phyloP scores from a whole-genome alignment of 2,797 vertebrate species.

The Schizothorax lantsangensis region DNA sequence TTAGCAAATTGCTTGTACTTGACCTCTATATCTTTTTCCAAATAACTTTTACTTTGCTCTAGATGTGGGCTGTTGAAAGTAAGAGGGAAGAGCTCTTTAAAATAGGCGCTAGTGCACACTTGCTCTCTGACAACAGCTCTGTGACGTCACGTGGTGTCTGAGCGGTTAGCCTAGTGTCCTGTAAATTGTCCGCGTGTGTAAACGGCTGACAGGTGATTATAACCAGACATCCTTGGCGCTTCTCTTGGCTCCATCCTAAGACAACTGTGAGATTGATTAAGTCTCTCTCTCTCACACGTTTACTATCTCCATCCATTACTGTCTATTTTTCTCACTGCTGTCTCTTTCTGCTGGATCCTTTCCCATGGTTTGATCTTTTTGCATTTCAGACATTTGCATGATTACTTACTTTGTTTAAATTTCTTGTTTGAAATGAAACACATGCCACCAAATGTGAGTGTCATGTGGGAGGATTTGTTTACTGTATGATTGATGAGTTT shows the following conservation, averaged over 20 bases:
- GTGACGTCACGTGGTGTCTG: constrained; percentile 12
- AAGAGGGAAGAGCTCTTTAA: not conserved
- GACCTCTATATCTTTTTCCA: constrained; percentile 22
- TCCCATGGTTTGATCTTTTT: constrained; percentile 4
- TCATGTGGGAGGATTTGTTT: constrained; percentile 17
- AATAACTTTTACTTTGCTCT: constrained; percentile 16
- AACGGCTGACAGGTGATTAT: constrained; percentile 48
- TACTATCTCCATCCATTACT: constrained; percentile 28
- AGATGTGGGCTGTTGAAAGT: not conserved
- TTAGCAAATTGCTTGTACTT: constrained; percentile 29
- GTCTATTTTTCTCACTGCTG: not conserved
- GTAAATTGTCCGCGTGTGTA: constrained; percentile 20
- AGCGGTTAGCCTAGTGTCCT: constrained; percentile 4
- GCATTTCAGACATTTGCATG: constrained; percentile 29
- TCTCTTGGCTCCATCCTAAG: constrained; percentile 24
- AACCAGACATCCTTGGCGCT: constrained; percentile 52
- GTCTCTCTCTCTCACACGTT: constrained; percentile 25
- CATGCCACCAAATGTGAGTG: not conserved
- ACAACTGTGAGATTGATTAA: constrained; percentile 30
- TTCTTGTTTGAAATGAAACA: not conserved
- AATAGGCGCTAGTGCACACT: constrained; percentile 2
- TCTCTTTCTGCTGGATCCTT: not conserved
- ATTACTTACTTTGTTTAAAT: not conserved
- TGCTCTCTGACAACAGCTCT: not conserved
- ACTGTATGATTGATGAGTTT: not conserved